phyloP scores from a whole-genome alignment of 2,888 invertebrate species.

The Chymomyza amoena region DNA sequence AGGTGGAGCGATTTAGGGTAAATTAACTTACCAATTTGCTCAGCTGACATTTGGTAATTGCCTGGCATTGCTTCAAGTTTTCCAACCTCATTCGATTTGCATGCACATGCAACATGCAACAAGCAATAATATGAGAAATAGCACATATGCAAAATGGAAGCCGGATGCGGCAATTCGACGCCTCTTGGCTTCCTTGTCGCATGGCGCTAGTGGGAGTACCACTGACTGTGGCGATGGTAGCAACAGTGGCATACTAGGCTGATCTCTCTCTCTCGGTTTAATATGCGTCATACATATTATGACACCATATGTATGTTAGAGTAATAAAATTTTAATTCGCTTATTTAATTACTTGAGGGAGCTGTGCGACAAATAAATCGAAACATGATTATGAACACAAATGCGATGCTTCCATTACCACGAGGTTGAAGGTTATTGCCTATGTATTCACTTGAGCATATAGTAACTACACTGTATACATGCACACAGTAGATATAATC shows the following conservation, averaged over 20 bases:
- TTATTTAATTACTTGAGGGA: slow-evolving; percentile 45
- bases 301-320: slow-evolving; percentile 46
- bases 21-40: neutral
- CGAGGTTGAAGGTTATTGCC: neutral
- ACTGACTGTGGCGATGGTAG: neutral
- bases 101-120: neutral
- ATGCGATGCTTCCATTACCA: neutral
- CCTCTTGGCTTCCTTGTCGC: slow-evolving; percentile 21
- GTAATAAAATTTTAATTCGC: slow-evolving; percentile 49
- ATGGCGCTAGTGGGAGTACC: neutral
- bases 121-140: neutral
- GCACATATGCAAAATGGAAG: slow-evolving; percentile 5
- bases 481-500: too few species aligned
- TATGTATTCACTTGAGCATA: neutral
- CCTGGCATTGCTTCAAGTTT: too few species aligned
- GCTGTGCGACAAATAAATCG: slow-evolving; percentile 26
- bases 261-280: neutral
- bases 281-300: slow-evolving; percentile 38
- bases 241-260: neutral
- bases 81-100: neutral
- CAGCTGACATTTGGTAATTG: neutral
- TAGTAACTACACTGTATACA: neutral
- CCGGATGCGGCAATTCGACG: slow-evolving; percentile 43
- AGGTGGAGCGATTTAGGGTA: neutral
- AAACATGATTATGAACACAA: slow-evolving; percentile 19